These are phyloP conservation scores for Macroteleia sp. DNA, from an alignment of 2,888 invertebrate species.

Conservation along the genomic window DNA sequence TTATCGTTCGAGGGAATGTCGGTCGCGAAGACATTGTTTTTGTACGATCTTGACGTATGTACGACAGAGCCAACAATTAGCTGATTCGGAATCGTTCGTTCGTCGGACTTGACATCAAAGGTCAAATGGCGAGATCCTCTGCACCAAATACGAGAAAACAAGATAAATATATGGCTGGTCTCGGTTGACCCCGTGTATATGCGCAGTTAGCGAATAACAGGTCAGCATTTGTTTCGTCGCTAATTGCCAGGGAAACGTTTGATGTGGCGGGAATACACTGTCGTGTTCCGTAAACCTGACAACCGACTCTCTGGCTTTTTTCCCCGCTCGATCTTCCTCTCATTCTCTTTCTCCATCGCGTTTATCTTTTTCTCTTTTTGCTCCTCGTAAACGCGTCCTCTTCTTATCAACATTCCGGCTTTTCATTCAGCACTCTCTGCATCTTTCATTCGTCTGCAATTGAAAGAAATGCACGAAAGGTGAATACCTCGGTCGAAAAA, in stretches of 20 bases:
- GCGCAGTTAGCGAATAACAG: conserved; percentile 72
- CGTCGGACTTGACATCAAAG: conserved; percentile 26
- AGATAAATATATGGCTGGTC: conserved; percentile 42
- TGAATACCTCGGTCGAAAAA: too few species aligned
- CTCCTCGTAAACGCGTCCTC: not conserved
- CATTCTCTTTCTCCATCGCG: too few species aligned
- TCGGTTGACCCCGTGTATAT: conserved; percentile 34
- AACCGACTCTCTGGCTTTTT: conserved; percentile 31
- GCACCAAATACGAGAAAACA: conserved; percentile 40
- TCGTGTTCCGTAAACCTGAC: conserved; percentile 72
- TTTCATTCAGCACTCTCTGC: conserved; percentile 39
- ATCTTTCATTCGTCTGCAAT: conserved; percentile 27
- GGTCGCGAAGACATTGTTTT: conserved; percentile 16
- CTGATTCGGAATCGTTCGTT: conserved; percentile 15
- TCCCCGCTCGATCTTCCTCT: conserved; percentile 3
- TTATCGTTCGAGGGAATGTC: not conserved
- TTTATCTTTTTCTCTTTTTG: not conserved
- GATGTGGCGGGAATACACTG: conserved; percentile 75
- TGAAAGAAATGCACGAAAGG: too few species aligned
- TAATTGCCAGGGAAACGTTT: conserved; percentile 77
- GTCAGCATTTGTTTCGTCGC: conserved; percentile 76
- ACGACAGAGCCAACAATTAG: conserved; percentile 30
- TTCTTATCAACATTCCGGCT: conserved; percentile 33
- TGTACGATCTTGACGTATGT: conserved; percentile 14
- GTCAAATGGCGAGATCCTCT: conserved; percentile 26